Base-by-base conservation (phyloP, 2,113 vertebrate species). In the Glaucidium brasilianum region DNA sequence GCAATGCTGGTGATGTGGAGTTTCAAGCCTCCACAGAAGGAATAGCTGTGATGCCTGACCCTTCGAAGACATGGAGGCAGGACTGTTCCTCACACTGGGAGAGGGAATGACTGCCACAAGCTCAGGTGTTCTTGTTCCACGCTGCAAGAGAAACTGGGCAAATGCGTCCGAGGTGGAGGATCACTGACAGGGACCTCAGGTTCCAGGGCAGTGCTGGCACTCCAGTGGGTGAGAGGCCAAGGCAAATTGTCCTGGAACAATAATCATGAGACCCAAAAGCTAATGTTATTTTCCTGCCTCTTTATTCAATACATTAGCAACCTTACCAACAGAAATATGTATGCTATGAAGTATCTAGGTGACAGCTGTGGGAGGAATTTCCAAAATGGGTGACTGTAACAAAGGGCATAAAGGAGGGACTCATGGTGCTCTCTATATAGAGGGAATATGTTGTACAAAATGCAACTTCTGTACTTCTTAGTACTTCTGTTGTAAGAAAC, bases 161-260 rank as follows among this genome's bases (percentile, higher is more conserved):
- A 50, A 35, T 29, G 12, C 0, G 0, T 14, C 15, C 0, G 0
- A 52, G 50, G 35, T 34, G 11, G 20, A 19, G 11, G 58, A 72
- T 32, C 27, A 12, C n/a, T 1, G 1, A 55, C 5, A 82, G 56
- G 56, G 35, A 23, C 20, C 50, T 45, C 0, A 1, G 9, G 12
- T 45, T 26, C 55, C 43, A n/a, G 37, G 19, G 23, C 30, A 39
- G 41, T 26, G 30, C 49, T 39, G 23, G 14, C 35, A 30, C n/a
- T 45, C 53, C 41, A 75, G n/a, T 4, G 2, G 39, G 39, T 39
- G 39, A 39, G 39, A 39, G 39, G 39, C 39, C 39, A 12, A 39
- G 39, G 39, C 39, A 39, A 39, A 39, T 8, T 32, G 32, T 25
- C 41, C 21, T 27, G 41, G 29, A 89, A 55, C 55, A 68, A 37